Base-by-base conservation (phyloP, 2,797 vertebrate genomes). In the Notolabrus celidotus region DNA sequence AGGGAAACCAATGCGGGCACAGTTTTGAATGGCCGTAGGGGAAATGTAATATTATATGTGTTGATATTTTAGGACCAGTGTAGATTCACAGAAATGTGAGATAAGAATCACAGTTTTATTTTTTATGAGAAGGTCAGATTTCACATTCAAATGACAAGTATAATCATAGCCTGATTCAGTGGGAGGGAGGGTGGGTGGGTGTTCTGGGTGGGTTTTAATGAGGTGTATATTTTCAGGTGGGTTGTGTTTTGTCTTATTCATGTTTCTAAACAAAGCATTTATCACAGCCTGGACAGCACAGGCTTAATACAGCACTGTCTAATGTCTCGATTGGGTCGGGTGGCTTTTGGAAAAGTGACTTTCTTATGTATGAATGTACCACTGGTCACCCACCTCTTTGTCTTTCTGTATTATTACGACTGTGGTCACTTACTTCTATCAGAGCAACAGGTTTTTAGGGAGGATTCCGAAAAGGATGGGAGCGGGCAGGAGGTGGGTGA, bases 221-320 rank as follows among this genome's bases (percentile, higher is more conserved):
- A 80, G 80, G 78, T 92, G 89, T 93, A 91, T 83, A 90, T 89
- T 90, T 89, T 85, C 83, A 82, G 82, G 74, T 83, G 86, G 86
- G 81, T 72, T 78, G 79, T 87, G 80, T 88, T 85, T 87, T 87
- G 92, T 92, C 89, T 89, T 87, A 73, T 92, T 85, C 74, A 75
- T 90, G 90, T 92, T 91, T 92, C 89, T 93, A 90, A 91, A 92
- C 88, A 88, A 93, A 93, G 92, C 92, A 93, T 93, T 93, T 93
- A 93, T 91, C 90, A 93, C 92, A 46, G 90, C 89, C 92, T 88
- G 90, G 76, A 58, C 86, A 80, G 82, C 81, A 77, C 90, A 67
- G 90, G 89, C 78, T 4, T 79, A 47, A 80, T 87, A 77, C 86
- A 79, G 88, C 92, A 92, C 89, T 83, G 84, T 88, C 85, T 86